A percentile compares a stretch with the other conserved stretches of the same genome.
These are phyloP conservation scores for Morinoia aosen DNA, from an alignment of 2,888 invertebrate genomes.

Conservation along the genomic window DNA sequence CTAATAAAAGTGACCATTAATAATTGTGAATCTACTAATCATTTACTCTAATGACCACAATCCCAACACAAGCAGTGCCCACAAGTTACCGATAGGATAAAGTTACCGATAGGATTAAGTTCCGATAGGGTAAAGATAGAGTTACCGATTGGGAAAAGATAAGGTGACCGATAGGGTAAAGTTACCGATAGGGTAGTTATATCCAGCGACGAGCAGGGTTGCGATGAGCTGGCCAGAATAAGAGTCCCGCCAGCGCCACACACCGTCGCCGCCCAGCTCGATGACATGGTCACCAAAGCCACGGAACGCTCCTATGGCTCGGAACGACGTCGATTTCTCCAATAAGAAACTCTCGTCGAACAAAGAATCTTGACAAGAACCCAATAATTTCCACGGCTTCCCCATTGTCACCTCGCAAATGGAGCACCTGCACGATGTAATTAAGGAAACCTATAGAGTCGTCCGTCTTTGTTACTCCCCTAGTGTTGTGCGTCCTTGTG, in stretches of 20 bases:
- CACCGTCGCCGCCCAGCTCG: not conserved
- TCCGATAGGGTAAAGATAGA: too few relatives aligned
- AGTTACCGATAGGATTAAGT: too few relatives aligned
- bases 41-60: too few relatives aligned
- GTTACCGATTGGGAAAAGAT: too few relatives aligned
- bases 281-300: slow-evolving; percentile 49
- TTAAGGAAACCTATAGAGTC: not conserved
- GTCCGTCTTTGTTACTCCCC: not conserved
- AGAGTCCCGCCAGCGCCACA: slow-evolving; percentile 27
- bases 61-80: too few relatives aligned
- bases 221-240: not conserved
- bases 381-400: slow-evolving; percentile 38
- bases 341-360: slow-evolving; percentile 15
- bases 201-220: not conserved
- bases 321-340: not conserved
- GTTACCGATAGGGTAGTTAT: slow-evolving; percentile 49
- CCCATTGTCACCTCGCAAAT: slow-evolving; percentile 23
- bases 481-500: not conserved
- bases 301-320: slow-evolving; percentile 22
- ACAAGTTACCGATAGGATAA: too few relatives aligned
- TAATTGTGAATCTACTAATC: too few relatives aligned
- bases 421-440: slow-evolving; percentile 16
- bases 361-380: slow-evolving; percentile 51
- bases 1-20: too few relatives aligned
- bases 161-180: too few relatives aligned